phyloP scores from a whole-genome alignment of 2,113 vertebrate genomes.

The Neodon shergylaensis region DNA sequence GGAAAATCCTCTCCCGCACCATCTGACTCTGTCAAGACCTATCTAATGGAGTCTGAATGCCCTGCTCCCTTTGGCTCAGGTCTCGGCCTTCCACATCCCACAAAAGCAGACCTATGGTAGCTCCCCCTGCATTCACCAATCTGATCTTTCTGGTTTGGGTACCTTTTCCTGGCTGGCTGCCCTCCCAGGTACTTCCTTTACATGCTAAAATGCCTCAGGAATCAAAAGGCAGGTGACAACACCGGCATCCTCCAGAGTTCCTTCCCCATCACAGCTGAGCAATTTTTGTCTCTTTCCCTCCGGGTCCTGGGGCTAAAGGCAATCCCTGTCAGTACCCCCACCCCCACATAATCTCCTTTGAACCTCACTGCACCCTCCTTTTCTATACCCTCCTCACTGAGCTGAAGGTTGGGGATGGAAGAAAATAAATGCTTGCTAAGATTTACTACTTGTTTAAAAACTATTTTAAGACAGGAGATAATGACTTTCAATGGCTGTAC shows the following conservation, averaged over 20 bases:
- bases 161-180: not conserved
- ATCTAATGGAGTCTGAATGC: not conserved
- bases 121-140: no score
- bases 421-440: not conserved
- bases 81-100: fast-evolving
- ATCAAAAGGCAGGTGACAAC: fast-evolving
- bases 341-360: fast-evolving
- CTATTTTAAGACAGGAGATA: not conserved
- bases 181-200: not conserved
- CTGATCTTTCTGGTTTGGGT: not conserved
- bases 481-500: not conserved
- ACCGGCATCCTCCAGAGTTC: not conserved
- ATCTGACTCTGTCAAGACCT: not conserved
- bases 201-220: not conserved
- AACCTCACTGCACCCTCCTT: not conserved
- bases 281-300: not conserved
- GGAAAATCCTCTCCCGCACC: no score
- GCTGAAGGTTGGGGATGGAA: no score
- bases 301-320: not conserved
- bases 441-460: not conserved
- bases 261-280: not conserved
- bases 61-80: not conserved
- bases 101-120: fast-evolving
- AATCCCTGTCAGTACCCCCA: fast-evolving
- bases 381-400: not conserved